Evolutionary conservation across 2,888 invertebrate species (phyloP), one percentile per base, ranked within the genome.

Genomic region (Platycheirus rosarum): DNA sequence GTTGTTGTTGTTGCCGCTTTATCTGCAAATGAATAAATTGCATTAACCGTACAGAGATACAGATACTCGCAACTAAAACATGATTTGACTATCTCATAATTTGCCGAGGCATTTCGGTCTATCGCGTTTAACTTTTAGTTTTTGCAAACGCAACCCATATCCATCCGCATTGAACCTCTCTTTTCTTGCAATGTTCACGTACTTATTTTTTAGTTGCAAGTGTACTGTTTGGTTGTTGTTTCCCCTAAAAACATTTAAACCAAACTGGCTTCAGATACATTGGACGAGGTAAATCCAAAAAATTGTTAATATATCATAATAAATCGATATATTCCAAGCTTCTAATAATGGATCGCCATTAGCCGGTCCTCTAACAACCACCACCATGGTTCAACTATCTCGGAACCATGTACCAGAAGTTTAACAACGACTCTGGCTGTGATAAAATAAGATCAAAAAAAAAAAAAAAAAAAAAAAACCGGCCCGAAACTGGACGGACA

Each of bases 81-180:
- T 77, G 82, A 82, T 82, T 82, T 77, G 69, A 82, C 82, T 82
- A 82, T 77, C 82, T 82, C 82, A 82, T 82, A 82, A 82, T 82
- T 82, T 71, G 66, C 82, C 63, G 63, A 73, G 29, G 53, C 62
- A 53, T 48, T 68, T 71, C 66, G 16, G 42, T 37, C 20, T 9
- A 53, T 20, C 9, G 20, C 62, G 60, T 40, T 66, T 37, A 37
- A 32, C 44, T 42, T 44, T 57, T 57, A 14, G 51, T 57, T 40
- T 53, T 26, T 35, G 14, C 23, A 16, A 44, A 42, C 69, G 53
- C 42, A 29, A 16, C 44, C 40, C 65, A 0, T 7, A 32, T 32
- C n/a, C n/a, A n/a, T n/a, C n/a, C 9, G 8, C 5, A 8, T 0
- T 44, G 35, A 62, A 66, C 74, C 68, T 74, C 66, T 68, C 55